A percentile compares a stretch with the other conserved stretches of the same genome.
Conservation (phyloP, 2,888 invertebrate genomes). For the Anticlea derivata region DNA sequence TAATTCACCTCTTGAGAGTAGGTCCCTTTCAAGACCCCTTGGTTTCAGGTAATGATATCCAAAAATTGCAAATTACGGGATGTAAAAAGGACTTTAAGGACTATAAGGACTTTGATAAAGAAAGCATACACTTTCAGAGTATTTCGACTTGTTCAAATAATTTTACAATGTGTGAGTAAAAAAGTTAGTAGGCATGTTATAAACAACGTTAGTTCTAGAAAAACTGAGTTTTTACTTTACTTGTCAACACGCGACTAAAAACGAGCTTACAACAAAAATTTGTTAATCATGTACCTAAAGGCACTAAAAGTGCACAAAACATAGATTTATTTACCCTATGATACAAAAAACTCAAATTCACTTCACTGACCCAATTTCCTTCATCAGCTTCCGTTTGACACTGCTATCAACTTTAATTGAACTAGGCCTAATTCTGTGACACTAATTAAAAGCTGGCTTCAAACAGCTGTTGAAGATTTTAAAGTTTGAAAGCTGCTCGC, state of each 20-base stretch:
- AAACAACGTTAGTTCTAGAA: too few relatives aligned
- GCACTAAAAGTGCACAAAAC: too few relatives aligned
- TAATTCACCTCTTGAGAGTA: conserved; percentile 15
- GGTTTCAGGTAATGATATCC: conserved; percentile 2
- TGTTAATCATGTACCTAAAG: too few relatives aligned
- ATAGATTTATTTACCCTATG: too few relatives aligned
- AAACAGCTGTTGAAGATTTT: conserved; percentile 14
- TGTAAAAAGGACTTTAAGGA: too few relatives aligned
- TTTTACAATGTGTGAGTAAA: too few relatives aligned
- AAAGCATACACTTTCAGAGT: too few relatives aligned
- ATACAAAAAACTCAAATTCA: background rate
- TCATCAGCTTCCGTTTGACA: background rate
- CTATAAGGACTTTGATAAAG: conserved; percentile 1
- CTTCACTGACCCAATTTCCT: background rate
- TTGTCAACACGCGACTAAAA: too few relatives aligned
- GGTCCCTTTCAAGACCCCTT: conserved; percentile 4
- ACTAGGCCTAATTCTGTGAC: conserved; percentile 21
- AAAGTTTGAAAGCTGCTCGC: conserved; percentile 16
- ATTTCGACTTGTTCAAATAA: too few relatives aligned
- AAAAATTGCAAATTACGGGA: conserved; percentile 4
- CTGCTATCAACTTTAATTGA: conserved; percentile 4
- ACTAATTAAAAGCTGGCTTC: conserved; percentile 21
- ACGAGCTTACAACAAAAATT: too few relatives aligned
- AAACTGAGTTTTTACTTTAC: too few relatives aligned
- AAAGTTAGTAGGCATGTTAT: too few relatives aligned